These are phyloP conservation scores for Dryas iulia DNA, from an alignment of 1,140 invertebrate genomes.

Conservation along the genomic window DNA sequence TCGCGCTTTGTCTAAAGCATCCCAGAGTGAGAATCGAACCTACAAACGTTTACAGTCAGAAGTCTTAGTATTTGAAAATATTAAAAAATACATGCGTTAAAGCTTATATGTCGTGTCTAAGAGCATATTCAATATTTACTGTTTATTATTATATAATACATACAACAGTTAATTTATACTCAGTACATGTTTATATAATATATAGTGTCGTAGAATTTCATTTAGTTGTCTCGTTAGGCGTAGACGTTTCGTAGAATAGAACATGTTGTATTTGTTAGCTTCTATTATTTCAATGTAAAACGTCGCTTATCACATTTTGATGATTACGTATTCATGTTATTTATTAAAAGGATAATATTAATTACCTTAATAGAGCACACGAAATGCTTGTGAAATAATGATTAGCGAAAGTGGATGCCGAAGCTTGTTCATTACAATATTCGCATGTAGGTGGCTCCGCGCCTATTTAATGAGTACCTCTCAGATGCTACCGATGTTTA, in stretches of 20 bases:
- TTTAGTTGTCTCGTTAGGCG: neutral
- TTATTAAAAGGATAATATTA: neutral
- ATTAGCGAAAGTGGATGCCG: neutral
- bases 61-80: too few species aligned
- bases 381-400: neutral
- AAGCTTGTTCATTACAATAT: neutral
- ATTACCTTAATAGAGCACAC: neutral
- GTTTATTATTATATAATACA: too few species aligned
- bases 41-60: too few species aligned
- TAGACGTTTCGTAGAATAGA: neutral
- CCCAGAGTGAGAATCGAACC: too few species aligned
- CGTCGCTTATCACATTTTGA: neutral
- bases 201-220: too few species aligned
- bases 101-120: too few species aligned
- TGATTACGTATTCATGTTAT: neutral
- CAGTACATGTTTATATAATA: too few species aligned
- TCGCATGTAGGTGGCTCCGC: neutral
- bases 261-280: neutral
- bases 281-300: neutral
- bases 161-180: too few species aligned
- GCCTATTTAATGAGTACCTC: neutral
- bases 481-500: neutral
- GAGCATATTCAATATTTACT: too few species aligned
- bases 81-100: too few species aligned
- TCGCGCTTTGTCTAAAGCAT: too few species aligned